Base-by-base conservation (phyloP, 2,797 vertebrate species). In the Ispidina picta region DNA sequence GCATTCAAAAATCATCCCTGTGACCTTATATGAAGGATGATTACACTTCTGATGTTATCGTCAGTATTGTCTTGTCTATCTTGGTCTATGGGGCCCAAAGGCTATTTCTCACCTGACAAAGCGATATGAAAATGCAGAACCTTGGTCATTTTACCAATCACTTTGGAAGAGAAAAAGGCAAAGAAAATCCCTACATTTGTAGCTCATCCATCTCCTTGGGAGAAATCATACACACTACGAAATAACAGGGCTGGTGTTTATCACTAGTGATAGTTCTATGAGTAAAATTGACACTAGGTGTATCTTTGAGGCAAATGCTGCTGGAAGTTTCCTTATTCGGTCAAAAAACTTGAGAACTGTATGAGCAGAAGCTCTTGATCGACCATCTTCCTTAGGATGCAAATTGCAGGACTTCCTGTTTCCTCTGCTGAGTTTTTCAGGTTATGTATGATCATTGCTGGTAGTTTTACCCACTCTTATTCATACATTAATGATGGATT, bases 21-120 rank as follows among this genome's bases (percentile, higher is more conserved):
- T 95, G 86, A 84, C 95, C 95, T 84, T 95, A 96, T 96, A 92
- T 94, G 95, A 90, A 84, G 72, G 33, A 54, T 31, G 64, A 35
- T 44, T 37, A 26, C 1, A 0, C 35, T 41, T 70, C 80, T 93
- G 88, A 79, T 31, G 81, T 66, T 86, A 64, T 46, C 64, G 43
- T 23, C 1, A 0, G 13, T 60, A 64, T 73, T 59, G 29, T 73
- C 71, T 9, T 73, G 15, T 66, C 83, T 84, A 54, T 54, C 28
- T n/a, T 54, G 51, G 51, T 51, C 64, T 60, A 8, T 16, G 15
- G 64, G 66, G 41, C 33, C 37, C 44, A 69, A 51, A 68, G 31
- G 3, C 35, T 83, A 39, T 72, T 80, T 77, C 72, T 90, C 26
- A 88, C 25, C 48, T 48, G 43, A 16, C 7, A 51, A 78, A 69